These are phyloP conservation scores for Thaleichthys pacificus DNA, from an alignment of 2,797 vertebrate species.

Conservation along the genomic window DNA sequence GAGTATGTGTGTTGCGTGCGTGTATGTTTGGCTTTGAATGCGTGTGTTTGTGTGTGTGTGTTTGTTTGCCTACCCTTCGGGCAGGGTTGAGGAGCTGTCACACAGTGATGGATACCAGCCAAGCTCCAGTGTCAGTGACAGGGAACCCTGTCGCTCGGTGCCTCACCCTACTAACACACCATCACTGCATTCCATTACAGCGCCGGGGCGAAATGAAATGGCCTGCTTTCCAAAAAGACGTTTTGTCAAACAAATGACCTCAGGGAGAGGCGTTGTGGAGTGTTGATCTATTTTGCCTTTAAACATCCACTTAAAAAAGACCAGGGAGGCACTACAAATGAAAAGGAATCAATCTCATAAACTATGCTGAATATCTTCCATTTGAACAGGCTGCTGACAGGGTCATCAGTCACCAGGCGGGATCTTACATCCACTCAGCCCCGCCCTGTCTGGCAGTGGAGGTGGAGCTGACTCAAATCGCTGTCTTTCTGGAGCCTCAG, in stretches of 20 bases:
- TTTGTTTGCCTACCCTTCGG: constrained; percentile 33
- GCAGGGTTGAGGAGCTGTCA: constrained; percentile 50
- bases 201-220: constrained; percentile 54
- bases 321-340: constrained; percentile 53
- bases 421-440: constrained; percentile 9
- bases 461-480: not conserved
- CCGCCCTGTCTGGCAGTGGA: too few species aligned
- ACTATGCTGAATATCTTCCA: constrained; percentile 66
- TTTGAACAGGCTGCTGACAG: constrained; percentile 59
- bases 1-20: not conserved
- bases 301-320: constrained; percentile 60
- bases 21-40: constrained; percentile 2
- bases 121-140: not conserved
- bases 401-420: constrained; percentile 58
- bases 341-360: constrained; percentile 70
- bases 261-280: constrained; percentile 45
- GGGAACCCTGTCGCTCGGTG: not conserved
- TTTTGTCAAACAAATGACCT: constrained; percentile 72
- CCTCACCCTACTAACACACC: constrained; percentile 24
- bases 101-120: constrained; percentile 53
- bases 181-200: constrained; percentile 31
- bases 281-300: constrained; percentile 70
- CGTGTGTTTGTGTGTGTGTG: constrained; percentile 21
- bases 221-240: constrained; percentile 66
- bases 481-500: not conserved